These are phyloP conservation scores for Melanostigma gelatinosum DNA, from an alignment of 2,113 vertebrate genomes.

Conservation along the genomic window DNA sequence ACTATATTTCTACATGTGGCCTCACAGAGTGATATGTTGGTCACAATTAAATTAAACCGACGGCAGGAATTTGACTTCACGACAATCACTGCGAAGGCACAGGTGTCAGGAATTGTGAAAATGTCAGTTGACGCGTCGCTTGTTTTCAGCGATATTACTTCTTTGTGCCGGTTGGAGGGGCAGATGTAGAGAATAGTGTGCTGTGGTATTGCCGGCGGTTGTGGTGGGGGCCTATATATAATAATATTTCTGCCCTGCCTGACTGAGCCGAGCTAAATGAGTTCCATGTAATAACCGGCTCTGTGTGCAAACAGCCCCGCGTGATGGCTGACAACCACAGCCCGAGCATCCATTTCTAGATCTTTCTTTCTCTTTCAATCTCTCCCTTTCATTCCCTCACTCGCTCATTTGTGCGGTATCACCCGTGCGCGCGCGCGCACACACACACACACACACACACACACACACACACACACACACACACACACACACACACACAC, in stretches of 20 bases:
- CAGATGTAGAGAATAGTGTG: constrained; percentile 62
- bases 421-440: constrained; percentile 1
- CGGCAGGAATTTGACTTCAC: neutral
- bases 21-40: constrained; percentile 2
- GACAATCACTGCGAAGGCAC: neutral
- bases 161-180: constrained; percentile 45
- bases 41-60: constrained; percentile 18
- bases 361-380: constrained; percentile 66
- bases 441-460: constrained; percentile 19
- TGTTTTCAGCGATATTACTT: constrained; percentile 41
- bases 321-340: constrained; percentile 62
- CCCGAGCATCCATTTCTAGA: constrained; percentile 72
- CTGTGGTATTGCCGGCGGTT: constrained; percentile 51
- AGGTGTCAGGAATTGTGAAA: constrained; percentile 35
- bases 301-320: constrained; percentile 75
- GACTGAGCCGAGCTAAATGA: constrained; percentile 81
- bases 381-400: constrained; percentile 70
- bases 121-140: neutral
- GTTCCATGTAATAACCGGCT: constrained; percentile 79
- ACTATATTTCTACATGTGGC: neutral
- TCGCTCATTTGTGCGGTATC: constrained; percentile 65
- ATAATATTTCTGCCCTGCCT: constrained; percentile 81
- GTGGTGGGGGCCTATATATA: constrained; percentile 65
- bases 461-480: constrained; percentile 11
- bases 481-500: constrained; percentile 2